These are phyloP conservation scores for Catharus ustulatus DNA, from an alignment of 2,797 vertebrate species.

Conservation along the genomic window DNA sequence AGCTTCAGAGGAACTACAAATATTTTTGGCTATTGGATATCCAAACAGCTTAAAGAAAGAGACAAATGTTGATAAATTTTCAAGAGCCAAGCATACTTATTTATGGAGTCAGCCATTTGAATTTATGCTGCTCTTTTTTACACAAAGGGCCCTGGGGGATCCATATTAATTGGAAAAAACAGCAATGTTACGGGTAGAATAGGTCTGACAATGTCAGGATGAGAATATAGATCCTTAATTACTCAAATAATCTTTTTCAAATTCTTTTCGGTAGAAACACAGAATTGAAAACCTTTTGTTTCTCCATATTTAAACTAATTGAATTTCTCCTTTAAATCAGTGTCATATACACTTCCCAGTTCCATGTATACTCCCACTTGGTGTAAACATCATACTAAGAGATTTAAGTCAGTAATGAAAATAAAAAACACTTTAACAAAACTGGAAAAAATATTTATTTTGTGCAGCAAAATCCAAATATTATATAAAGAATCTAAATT, in stretches of 20 bases:
- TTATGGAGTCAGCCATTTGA: not conserved
- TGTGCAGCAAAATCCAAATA: not conserved
- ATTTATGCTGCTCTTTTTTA: not conserved
- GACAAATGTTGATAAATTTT: not conserved
- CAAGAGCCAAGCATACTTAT: not conserved
- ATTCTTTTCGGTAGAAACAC: not conserved
- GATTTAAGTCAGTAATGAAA: not conserved
- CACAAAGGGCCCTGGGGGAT: accelerated
- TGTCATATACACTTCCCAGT: not conserved
- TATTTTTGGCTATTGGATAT: not conserved
- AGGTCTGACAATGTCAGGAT: not conserved
- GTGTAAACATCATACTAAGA: not conserved
- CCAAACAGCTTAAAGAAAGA: not conserved
- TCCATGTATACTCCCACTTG: not conserved
- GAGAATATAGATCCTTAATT: not conserved
- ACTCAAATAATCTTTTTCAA: not conserved
- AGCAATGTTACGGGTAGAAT: not conserved
- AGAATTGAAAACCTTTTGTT: not conserved
- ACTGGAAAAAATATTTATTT: not conserved
- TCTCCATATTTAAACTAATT: not conserved
- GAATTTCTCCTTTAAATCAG: not conserved
- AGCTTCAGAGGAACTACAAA: not conserved
- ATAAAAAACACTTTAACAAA: not conserved
- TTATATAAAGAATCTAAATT: not conserved
- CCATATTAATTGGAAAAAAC: not conserved